These are phyloP conservation scores for Agelas oroides DNA, from an alignment of 37 sponge, comb jelly and placozoan genomes.

Conservation along the genomic window DNA sequence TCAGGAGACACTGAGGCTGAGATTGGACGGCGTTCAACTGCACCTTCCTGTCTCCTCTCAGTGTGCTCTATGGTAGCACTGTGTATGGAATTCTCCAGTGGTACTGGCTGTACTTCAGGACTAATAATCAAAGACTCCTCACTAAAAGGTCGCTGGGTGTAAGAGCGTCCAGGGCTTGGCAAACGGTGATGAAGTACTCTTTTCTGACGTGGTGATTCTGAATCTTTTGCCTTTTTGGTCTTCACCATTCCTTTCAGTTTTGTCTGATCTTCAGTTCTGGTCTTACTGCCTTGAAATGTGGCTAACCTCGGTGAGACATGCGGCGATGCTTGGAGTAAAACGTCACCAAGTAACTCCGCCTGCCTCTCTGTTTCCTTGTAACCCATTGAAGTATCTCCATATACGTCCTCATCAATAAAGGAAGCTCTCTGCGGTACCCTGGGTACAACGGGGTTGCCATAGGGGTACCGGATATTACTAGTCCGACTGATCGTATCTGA, in stretches of 20 bases:
- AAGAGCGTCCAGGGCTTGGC: background rate
- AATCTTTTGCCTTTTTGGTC: no score
- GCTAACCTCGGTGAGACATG: no score
- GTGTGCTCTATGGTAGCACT: background rate
- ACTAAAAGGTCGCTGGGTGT: background rate
- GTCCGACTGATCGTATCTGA: no score
- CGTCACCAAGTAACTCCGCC: no score
- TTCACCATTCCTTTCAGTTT: no score
- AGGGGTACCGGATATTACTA: background rate
- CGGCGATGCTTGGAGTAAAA: no score
- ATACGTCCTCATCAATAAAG: no score
- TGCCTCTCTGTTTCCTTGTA: no score
- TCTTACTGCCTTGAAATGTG: no score
- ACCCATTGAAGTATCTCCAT: no score
- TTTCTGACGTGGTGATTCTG: no score
- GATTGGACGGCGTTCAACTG: background rate
- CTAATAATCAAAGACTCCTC: background rate
- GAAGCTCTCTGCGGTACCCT: background rate
- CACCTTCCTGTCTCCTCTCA: background rate
- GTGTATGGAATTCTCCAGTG: background rate
- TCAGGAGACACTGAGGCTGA: constrained; percentile 40
- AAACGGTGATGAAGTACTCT: background rate
- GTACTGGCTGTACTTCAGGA: background rate
- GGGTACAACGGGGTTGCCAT: constrained; percentile 18
- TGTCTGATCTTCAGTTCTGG: no score